Evolutionary conservation across 1,140 invertebrate genomes (phyloP), one percentile per base, ranked within the genome.

Genomic region (Heterodera carotae): DNA sequence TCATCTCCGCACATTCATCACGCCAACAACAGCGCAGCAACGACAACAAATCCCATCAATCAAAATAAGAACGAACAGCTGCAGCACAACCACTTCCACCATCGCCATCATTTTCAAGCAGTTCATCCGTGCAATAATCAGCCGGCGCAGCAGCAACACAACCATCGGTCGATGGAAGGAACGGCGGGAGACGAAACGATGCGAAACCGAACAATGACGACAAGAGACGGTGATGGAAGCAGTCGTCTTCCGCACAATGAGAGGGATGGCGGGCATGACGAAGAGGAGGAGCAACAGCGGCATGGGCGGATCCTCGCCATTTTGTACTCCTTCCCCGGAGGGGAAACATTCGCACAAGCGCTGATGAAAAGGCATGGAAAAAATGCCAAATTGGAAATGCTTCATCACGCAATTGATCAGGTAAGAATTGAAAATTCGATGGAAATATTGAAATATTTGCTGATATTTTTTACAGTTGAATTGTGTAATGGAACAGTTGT

Each of bases 311-410:
- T 56, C 48, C 12, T 22, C 48, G 15, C 48, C 18, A 56, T 56
- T 56, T 18, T 56, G 48, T 56, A 12, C 48, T 56, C 48, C 15
- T 18, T 56, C 5, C 48, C 48, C 48, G 48, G 48, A 56, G 48
- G 48, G 15, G 48, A 56, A 56, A 56, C 48, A 56, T 56, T 56
- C 18, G 18, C 48, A 15, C 48, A 56, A 22, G 48, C 48, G 22
- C 48, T 56, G 48, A 56, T 56, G 15, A 22, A 56, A 56, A 56
- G 48, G 27, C 62, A 29, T 66, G 62, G 62, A 22, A 66, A 66
- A 66, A 12, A 22, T 1, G 62, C 62, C 22, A 29, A 34, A 34
- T 34, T 66, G 29, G 62, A 12, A 66, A 25, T 66, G 0, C 29
- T 66, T 10, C 62, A n/a, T 18, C 62, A 66, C 29, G 33, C 62